Evolutionary conservation across 2,888 invertebrate genomes (phyloP).

Genomic region (Pilophorus perplexus): DNA sequence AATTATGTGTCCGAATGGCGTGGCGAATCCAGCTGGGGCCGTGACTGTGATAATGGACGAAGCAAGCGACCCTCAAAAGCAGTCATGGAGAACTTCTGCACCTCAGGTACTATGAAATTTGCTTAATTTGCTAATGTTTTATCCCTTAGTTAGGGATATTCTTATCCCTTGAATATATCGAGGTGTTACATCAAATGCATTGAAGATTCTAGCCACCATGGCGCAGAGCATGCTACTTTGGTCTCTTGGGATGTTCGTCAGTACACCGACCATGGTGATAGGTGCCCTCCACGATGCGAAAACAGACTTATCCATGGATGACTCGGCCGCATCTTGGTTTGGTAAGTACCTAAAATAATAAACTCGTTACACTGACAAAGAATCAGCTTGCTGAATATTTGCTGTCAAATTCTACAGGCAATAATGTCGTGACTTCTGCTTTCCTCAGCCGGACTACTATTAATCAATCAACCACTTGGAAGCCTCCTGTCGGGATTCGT

Average conservation of each 20-base stretch:
- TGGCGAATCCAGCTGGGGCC: neutral
- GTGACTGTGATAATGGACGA: constrained; percentile 10
- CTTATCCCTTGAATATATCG: no score
- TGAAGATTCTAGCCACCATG: constrained; percentile 57
- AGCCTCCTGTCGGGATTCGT: constrained; percentile 60
- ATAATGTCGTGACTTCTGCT: neutral
- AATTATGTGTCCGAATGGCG: constrained; percentile 16
- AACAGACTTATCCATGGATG: constrained; percentile 55
- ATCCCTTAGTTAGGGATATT: no score
- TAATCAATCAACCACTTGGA: constrained; percentile 60
- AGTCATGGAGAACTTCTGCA: constrained; percentile 26
- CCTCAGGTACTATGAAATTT: constrained; percentile 30
- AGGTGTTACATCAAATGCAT: no score
- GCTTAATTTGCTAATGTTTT: no score
- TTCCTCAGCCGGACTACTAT: constrained; percentile 57
- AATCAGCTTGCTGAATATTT: neutral
- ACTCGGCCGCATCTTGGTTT: constrained; percentile 60
- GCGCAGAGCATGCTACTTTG: constrained; percentile 58
- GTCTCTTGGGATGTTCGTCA: constrained; percentile 59
- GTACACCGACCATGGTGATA: constrained; percentile 59
- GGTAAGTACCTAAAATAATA: constrained; percentile 53
- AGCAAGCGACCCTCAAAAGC: neutral
- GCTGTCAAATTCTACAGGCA: no score
- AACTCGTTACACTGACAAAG: neutral
- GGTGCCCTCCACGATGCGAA: constrained; percentile 57